A percentile compares a stretch with the other conserved stretches of the same genome.
Evolutionary conservation across 2,888 invertebrate species (phyloP).

Genomic region (Oscheius sp.): DNA sequence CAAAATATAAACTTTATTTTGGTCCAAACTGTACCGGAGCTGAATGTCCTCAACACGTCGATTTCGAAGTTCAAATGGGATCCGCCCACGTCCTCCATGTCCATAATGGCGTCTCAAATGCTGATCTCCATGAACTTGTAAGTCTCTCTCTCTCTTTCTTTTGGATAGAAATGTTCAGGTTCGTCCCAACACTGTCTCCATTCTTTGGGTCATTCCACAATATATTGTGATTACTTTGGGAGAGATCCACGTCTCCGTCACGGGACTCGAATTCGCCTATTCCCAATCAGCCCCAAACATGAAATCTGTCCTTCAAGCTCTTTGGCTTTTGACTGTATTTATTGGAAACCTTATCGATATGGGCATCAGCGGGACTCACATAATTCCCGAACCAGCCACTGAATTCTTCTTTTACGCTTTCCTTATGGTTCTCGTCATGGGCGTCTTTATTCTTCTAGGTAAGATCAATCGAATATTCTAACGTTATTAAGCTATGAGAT

Average conservation of each 20-base stretch:
- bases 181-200: slow-evolving; percentile 60
- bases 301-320: slow-evolving; percentile 88
- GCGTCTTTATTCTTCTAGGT: slow-evolving; percentile 55
- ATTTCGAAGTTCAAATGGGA: slow-evolving; percentile 46
- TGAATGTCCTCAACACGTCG: slow-evolving; percentile 32
- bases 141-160: neutral
- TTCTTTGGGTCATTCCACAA: slow-evolving; percentile 82
- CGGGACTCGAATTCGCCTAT: slow-evolving; percentile 93
- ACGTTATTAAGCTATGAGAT: slow-evolving; percentile 43
- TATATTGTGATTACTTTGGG: slow-evolving; percentile 89
- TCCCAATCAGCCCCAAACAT: slow-evolving; percentile 86
- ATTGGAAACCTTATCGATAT: slow-evolving; percentile 92
- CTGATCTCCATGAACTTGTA: slow-evolving; percentile 40
- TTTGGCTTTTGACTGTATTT: slow-evolving; percentile 90
- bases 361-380: slow-evolving; percentile 75
- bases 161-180: slow-evolving; percentile 37
- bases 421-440: slow-evolving; percentile 66
- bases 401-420: slow-evolving; percentile 69
- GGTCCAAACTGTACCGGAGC: slow-evolving; percentile 48
- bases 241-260: slow-evolving; percentile 93
- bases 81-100: slow-evolving; percentile 48
- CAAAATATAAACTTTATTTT: slow-evolving; percentile 52
- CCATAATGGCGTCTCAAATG: slow-evolving; percentile 35
- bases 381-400: slow-evolving; percentile 59
- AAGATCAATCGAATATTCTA: slow-evolving; percentile 1